Evolutionary conservation across 2,113 vertebrate species (phyloP).

Genomic region (Trichomycterus rosablanca): DNA sequence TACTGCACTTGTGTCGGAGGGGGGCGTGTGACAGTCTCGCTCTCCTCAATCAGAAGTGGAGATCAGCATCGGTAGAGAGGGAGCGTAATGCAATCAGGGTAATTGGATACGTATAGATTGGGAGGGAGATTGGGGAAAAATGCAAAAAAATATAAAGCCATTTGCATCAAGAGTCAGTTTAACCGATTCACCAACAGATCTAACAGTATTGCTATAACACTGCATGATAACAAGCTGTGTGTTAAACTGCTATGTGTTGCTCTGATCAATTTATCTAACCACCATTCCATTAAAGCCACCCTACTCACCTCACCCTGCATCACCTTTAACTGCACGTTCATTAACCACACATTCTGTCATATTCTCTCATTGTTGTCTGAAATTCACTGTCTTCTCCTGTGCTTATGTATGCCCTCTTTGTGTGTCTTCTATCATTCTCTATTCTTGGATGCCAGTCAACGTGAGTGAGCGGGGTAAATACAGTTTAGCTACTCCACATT

Average conservation of each 20-base stretch:
- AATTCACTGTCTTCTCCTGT: constrained; percentile 79
- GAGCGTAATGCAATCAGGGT: too few species aligned
- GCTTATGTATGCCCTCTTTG: constrained; percentile 70
- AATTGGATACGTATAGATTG: too few species aligned
- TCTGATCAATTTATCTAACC: background rate
- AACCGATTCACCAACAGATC: too few species aligned
- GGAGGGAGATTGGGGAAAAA: too few species aligned
- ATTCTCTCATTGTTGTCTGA: constrained; percentile 56
- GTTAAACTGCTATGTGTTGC: background rate
- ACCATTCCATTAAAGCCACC: constrained; percentile 12
- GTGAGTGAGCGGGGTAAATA: constrained; percentile 89
- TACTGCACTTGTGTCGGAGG: too few species aligned
- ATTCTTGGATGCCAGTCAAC: constrained; percentile 83
- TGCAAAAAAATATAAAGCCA: too few species aligned
- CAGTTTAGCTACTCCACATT: constrained; percentile 63
- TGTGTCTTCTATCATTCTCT: constrained; percentile 64
- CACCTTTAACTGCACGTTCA: constrained; percentile 57
- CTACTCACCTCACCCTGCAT: constrained; percentile 18
- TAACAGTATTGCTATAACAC: too few species aligned
- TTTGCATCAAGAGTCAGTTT: too few species aligned
- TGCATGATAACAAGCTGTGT: too few species aligned
- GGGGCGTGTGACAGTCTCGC: too few species aligned
- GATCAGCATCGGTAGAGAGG: too few species aligned
- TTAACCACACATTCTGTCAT: constrained; percentile 50
- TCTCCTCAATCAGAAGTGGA: too few species aligned